phyloP scores from a whole-genome alignment of 2,797 vertebrate genomes.

The Coilia nasus region DNA sequence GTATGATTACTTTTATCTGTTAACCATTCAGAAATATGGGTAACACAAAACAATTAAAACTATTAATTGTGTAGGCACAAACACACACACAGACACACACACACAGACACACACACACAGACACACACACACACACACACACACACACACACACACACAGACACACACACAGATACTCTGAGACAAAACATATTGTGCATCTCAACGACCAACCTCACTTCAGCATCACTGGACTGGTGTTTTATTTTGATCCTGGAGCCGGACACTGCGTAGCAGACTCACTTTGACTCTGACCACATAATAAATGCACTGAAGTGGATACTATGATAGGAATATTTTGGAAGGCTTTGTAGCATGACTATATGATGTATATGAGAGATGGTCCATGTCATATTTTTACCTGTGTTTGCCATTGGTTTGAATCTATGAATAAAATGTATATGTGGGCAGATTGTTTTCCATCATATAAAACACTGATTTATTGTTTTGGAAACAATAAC shows the following conservation, averaged over 20 bases:
- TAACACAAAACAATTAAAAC: neutral
- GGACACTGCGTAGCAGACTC: too few relatives aligned
- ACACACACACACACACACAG: conserved; percentile 6
- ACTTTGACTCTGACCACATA: too few relatives aligned
- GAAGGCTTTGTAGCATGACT: neutral
- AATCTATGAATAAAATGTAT: neutral
- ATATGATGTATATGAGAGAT: conserved; percentile 16
- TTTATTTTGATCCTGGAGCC: too few relatives aligned
- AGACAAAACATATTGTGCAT: too few relatives aligned
- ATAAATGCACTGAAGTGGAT: too few relatives aligned
- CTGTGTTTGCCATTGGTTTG: neutral
- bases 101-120: conserved; percentile 32
- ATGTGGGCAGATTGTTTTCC: neutral
- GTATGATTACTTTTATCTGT: neutral
- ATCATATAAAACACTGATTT: conserved; percentile 36
- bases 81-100: neutral
- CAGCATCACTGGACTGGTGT: too few relatives aligned
- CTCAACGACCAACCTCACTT: too few relatives aligned
- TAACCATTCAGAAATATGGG: neutral
- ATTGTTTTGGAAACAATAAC: conserved; percentile 1
- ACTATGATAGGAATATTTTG: too few relatives aligned
- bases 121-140: conserved; percentile 20
- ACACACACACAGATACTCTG: neutral
- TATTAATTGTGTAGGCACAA: neutral
- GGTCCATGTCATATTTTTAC: neutral